Evolutionary conservation across 2,888 invertebrate genomes (phyloP), one percentile per base, ranked within the genome.

Genomic region (Dasysyrphus tricinctus): DNA sequence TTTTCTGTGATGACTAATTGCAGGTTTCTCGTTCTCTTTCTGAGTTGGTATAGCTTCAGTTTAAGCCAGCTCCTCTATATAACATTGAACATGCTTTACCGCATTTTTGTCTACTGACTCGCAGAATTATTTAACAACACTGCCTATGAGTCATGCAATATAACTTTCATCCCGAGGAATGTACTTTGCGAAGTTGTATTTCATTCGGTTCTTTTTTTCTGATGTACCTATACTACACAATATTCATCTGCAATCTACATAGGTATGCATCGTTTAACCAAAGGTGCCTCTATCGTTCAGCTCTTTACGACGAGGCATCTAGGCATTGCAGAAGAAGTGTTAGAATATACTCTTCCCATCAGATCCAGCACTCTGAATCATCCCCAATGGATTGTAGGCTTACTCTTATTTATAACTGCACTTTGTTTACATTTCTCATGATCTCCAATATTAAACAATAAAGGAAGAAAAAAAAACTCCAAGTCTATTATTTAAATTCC

Each of bases 51-150:
- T 42, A 34, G 51, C 37, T 72, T n/a, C 69, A 42, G 19, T 19
- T 75, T 19, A 24, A 24, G 3, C 24, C 16, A 67, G 34, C 34
- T 44, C 42, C 14, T 39, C 11, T 16, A 37, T 14, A 3, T 12
- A 19, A 16, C 76, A 76, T 57, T 65, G 57, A 76, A 72, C 81
- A 81, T 74, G 84, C 54, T 73, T 29, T 72, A 75, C 75, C 77
- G 85, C 85, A 86, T 86, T 81, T 86, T 86, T 86, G 81, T 86
- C 85, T 86, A 86, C 85, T 86, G 85, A 86, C 85, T 81, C 61
- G 85, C 85, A 78, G 77, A 81, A 81, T 86, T 86, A 69, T 81
- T 81, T 74, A 81, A 86, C 85, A 73, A 44, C 34, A 69, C 24
- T 24, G 73, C 70, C 81, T 75, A 81, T 86, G 85, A 86, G 69